Conservation (phyloP, 2,888 invertebrate species). For the Creontiades dilutus region DNA sequence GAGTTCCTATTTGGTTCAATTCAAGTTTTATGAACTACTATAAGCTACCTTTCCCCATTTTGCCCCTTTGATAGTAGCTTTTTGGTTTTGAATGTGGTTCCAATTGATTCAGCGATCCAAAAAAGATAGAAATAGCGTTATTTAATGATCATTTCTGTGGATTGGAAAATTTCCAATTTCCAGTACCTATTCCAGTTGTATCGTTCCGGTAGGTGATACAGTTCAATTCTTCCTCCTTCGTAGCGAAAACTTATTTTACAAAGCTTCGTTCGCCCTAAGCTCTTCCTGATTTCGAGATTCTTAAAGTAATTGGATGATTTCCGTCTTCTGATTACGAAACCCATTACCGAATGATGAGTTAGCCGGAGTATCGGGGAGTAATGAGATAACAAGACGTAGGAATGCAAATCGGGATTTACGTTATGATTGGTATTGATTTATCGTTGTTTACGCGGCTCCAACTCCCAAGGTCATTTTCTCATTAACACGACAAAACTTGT, state of each 20-base stretch:
- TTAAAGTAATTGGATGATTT: too few relatives aligned
- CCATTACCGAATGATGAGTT: constrained; percentile 1
- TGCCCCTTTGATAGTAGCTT: too few relatives aligned
- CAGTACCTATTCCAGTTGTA: too few relatives aligned
- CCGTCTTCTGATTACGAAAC: neutral
- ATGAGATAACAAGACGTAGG: neutral
- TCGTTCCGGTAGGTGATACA: too few relatives aligned
- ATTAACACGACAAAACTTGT: neutral
- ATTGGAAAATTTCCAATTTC: too few relatives aligned
- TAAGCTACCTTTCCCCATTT: too few relatives aligned
- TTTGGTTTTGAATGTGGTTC: too few relatives aligned
- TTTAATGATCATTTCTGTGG: too few relatives aligned
- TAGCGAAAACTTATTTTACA: neutral
- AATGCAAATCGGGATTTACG: neutral
- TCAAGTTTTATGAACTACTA: too few relatives aligned
- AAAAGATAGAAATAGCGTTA: too few relatives aligned
- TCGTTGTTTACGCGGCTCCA: neutral
- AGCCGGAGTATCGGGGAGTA: neutral
- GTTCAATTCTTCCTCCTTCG: neutral
- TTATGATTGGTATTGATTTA: neutral
- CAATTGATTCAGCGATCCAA: too few relatives aligned
- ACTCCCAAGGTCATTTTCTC: neutral
- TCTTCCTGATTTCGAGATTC: neutral
- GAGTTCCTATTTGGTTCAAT: too few relatives aligned
- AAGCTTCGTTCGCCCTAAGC: neutral